Percentiles rank a stretch among this genome's conserved stretches.
Conservation (phyloP, 2,113 vertebrate genomes). For the Stegostoma tigrinum region DNA sequence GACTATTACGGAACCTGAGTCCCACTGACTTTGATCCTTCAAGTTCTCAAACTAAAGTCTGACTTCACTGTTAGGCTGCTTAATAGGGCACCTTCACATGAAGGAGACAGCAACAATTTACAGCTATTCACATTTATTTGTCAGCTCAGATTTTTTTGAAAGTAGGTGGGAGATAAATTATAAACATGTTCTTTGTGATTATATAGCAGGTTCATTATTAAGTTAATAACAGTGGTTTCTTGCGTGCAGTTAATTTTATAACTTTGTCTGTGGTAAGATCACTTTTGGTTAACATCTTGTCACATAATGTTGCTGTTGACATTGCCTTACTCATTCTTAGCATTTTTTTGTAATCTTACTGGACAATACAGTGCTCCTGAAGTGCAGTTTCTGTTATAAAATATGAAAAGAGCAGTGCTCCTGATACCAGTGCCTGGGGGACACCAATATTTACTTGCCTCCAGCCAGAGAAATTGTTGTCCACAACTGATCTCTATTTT, state of each 20-base stretch:
- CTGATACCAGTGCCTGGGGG: background rate
- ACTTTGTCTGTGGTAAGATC: background rate
- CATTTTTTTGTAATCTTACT: background rate
- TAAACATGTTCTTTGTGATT: background rate
- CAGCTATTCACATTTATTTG: background rate
- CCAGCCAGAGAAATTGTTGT: background rate
- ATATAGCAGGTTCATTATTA: background rate
- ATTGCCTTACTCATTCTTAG: background rate
- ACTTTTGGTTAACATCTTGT: background rate
- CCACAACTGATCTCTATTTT: background rate
- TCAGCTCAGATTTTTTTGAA: background rate
- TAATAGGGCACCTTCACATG: background rate
- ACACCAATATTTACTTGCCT: background rate
- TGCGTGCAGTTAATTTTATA: background rate
- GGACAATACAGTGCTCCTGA: background rate
- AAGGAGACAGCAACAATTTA: background rate
- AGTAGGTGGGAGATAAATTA: background rate
- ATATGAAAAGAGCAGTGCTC: background rate
- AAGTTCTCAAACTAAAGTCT: background rate
- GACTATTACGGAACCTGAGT: background rate
- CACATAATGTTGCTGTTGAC: background rate
- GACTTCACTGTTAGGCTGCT: background rate
- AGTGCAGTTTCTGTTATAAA: background rate
- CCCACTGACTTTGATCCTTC: background rate
- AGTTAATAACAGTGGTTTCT: background rate